A percentile compares a stretch with the other conserved stretches of the same genome.
Evolutionary conservation across 2,888 invertebrate genomes (phyloP).

Genomic region (Cheilosia vulpina): DNA sequence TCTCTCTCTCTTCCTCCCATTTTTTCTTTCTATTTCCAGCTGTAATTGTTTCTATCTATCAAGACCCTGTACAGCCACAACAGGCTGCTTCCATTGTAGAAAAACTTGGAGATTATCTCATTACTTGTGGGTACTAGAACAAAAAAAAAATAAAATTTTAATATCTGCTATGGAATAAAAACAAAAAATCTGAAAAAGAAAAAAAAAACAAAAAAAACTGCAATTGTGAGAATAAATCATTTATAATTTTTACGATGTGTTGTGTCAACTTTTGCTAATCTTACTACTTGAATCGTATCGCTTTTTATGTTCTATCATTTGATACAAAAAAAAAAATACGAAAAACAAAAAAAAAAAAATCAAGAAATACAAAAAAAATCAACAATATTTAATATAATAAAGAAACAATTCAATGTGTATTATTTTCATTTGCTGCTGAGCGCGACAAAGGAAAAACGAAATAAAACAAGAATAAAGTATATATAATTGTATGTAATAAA

Average conservation of each 20-base stretch:
- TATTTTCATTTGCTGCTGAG: slow-evolving; percentile 75
- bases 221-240: slow-evolving; percentile 76
- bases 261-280: slow-evolving; percentile 77
- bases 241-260: slow-evolving; percentile 76
- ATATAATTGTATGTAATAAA: slow-evolving; percentile 74
- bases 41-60: slow-evolving; percentile 96
- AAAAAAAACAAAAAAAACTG: slow-evolving; percentile 77
- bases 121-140: slow-evolving; percentile 97
- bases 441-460: slow-evolving; percentile 73
- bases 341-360: slow-evolving; percentile 22
- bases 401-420: slow-evolving; percentile 71
- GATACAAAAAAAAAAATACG: slow-evolving; percentile 66
- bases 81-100: slow-evolving; percentile 98
- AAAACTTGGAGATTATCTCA: slow-evolving; percentile 98
- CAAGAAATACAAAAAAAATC: slow-evolving; percentile 57
- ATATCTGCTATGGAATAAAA: slow-evolving; percentile 77
- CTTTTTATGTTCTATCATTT: slow-evolving; percentile 75
- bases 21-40: slow-evolving; percentile 86
- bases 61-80: slow-evolving; percentile 98
- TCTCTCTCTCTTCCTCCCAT: slow-evolving; percentile 11
- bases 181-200: slow-evolving; percentile 76
- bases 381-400: slow-evolving; percentile 73
- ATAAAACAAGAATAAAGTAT: slow-evolving; percentile 54
- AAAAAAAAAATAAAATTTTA: slow-evolving; percentile 79
- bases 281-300: slow-evolving; percentile 75